Evolutionary conservation across 2,797 vertebrate genomes (phyloP), one percentile per base, ranked within the genome.

Genomic region (Crocodylus rhombifer): DNA sequence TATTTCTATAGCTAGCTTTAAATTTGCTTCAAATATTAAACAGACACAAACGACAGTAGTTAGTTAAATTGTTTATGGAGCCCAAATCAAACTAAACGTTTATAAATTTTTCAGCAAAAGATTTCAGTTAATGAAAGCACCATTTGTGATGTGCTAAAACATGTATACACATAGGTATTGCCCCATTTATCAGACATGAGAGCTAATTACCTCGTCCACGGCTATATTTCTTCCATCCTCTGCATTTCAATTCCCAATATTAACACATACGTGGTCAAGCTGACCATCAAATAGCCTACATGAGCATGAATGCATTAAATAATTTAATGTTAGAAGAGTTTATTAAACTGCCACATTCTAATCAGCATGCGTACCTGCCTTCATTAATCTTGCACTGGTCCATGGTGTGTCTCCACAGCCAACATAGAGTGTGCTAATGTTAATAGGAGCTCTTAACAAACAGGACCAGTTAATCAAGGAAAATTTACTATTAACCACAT

Each of bases 291-390:
- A 99, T 99, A 98, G 98, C 98, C 98, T 98, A 98, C 99, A 99
- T 99, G 99, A 98, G 98, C 97, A 99, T 99, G 99, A 99, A 99
- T 99, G 98, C 99, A 99, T 99, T 99, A 99, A 98, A 98, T 98
- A 98, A 99, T 99, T 99, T 99, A 99, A 98, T 98, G 98, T 98
- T 97, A 98, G 97, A 98, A 98, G 98, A 98, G 98, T 98, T 99
- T 98, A 99, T 99, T 99, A 99, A 98, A 98, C 98, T 98, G 98
- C 98, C 98, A 98, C 98, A 98, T 98, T 98, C 98, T 98, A 98
- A 98, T 98, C 98, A 98, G 98, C 98, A 98, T 98, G 97, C 98
- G 97, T 98, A 98, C 98, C 98, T 98, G 98, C 98, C 98, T 97
- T 98, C 98, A 98, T 98, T 98, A 98, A 98, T 98, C 98, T 98